phyloP scores from a whole-genome alignment of 1,140 invertebrate species.

The Diuraphis noxia region DNA sequence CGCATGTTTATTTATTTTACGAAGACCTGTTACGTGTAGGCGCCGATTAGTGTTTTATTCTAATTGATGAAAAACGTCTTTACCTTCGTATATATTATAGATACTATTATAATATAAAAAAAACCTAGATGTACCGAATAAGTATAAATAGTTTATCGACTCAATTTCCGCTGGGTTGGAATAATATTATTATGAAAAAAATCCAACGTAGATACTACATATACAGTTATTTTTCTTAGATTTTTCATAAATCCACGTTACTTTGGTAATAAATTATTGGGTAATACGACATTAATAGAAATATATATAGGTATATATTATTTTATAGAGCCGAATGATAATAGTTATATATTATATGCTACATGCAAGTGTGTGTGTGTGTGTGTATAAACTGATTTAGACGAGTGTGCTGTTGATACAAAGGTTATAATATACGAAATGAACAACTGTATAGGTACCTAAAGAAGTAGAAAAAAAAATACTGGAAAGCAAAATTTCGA shows the following conservation, averaged over 20 bases:
- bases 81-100: not conserved
- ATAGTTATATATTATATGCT: not conserved
- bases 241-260: not conserved
- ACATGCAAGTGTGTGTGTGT: not conserved
- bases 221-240: not conserved
- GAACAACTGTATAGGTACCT: not conserved
- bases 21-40: not conserved
- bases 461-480: not conserved
- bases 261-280: not conserved
- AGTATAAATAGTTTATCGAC: not conserved
- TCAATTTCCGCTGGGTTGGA: not conserved
- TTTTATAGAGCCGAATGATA: not conserved
- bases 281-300: conserved; percentile 5
- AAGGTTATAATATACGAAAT: not conserved
- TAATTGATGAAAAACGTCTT: not conserved
- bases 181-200: not conserved
- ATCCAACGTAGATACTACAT: not conserved
- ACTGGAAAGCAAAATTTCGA: not conserved
- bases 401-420: not conserved
- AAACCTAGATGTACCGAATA: not conserved
- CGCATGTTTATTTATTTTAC: not conserved
- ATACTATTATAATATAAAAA: not conserved
- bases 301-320: not conserved
- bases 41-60: not conserved
- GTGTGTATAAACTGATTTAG: not conserved